Conservation (phyloP, 2,797 vertebrate genomes). For the Podargus strigoides region DNA sequence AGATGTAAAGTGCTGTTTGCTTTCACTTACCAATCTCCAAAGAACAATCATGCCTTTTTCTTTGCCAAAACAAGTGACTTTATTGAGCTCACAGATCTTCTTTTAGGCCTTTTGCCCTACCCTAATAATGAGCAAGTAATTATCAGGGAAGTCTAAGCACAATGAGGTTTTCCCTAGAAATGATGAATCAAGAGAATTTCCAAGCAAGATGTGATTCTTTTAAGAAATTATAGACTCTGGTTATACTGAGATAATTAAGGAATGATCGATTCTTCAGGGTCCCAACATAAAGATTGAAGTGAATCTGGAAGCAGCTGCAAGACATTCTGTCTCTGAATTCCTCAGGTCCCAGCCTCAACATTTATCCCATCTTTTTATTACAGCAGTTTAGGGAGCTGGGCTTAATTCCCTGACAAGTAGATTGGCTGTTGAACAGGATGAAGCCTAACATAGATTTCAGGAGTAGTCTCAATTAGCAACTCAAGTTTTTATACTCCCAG, state of each 20-base stretch:
- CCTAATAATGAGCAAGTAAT: background rate
- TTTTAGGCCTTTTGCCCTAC: background rate
- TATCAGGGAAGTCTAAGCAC: background rate
- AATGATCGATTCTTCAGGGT: background rate
- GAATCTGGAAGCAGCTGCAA: background rate
- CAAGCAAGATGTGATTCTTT: background rate
- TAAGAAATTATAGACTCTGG: background rate
- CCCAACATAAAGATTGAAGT: background rate
- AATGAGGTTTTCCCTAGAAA: background rate
- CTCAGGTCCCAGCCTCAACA: background rate
- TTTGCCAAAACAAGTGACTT: background rate
- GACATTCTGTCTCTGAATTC: background rate
- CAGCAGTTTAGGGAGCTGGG: background rate
- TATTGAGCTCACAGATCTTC: background rate
- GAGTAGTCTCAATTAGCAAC: background rate
- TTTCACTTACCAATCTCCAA: background rate
- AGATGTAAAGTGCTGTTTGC: background rate
- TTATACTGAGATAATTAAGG: background rate
- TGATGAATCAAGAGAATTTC: background rate
- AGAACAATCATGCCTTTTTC: background rate
- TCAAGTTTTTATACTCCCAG: background rate
- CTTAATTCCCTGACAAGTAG: background rate
- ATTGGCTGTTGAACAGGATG: background rate
- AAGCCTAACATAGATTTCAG: background rate
- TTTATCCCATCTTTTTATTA: background rate